Conservation (phyloP, 2,888 invertebrate genomes). For the Atrina japonica region DNA sequence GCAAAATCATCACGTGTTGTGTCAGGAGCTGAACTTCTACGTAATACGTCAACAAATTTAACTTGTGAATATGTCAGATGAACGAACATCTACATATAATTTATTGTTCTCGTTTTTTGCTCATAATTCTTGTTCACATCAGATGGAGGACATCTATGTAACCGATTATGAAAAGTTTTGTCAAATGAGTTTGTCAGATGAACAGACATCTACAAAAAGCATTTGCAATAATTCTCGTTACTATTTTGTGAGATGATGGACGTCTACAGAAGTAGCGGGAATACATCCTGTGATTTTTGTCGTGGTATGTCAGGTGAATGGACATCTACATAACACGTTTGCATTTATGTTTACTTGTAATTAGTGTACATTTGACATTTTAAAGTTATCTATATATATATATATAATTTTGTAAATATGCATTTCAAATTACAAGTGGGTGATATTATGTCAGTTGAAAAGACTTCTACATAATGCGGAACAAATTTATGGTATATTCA, state of each 20-base stretch:
- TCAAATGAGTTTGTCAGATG: neutral
- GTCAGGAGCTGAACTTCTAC: no score
- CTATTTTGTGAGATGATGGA: conserved; percentile 13
- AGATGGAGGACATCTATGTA: conserved; percentile 18
- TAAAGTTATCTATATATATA: no score
- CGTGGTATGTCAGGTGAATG: conserved; percentile 26
- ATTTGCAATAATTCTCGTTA: neutral
- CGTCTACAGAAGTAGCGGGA: conserved; percentile 11
- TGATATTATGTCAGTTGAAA: no score
- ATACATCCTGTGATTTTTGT: neutral
- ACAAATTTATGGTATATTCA: no score
- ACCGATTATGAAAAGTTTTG: neutral
- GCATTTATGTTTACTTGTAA: no score
- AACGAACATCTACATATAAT: no score
- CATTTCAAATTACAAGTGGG: no score
- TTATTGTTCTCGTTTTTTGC: no score
- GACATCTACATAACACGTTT: conserved; percentile 22
- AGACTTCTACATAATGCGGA: no score
- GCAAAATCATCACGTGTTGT: no score
- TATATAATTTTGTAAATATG: no score
- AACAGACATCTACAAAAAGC: neutral
- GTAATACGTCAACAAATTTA: neutral
- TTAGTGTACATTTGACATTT: no score
- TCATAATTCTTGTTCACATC: neutral
- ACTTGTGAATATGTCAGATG: neutral